Percentiles rank a stretch among this genome's conserved stretches.
Evolutionary conservation across 2,113 vertebrate species (phyloP).

Genomic region (Megaleporinus macrocephalus): DNA sequence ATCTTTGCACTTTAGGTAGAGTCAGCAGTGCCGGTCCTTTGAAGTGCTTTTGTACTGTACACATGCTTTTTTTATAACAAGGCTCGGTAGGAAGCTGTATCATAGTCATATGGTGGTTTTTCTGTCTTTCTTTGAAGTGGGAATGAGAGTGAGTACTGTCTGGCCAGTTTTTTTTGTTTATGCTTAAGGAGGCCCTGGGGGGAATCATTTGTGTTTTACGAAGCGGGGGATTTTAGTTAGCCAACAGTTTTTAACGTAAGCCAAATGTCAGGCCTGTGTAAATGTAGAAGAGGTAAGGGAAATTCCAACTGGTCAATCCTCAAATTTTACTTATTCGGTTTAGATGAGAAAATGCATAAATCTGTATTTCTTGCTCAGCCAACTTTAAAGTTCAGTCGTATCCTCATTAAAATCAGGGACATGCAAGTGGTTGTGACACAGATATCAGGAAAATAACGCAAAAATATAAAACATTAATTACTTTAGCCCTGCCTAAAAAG

Average conservation of each 20-base stretch:
- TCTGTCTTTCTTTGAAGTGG: constrained; percentile 63
- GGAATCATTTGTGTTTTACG: not conserved
- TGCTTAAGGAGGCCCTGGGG: not conserved
- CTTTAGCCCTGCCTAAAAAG: too few species aligned
- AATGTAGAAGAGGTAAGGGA: not conserved
- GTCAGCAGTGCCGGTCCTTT: constrained; percentile 59
- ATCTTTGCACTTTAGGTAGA: constrained; percentile 54
- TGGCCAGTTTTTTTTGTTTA: constrained; percentile 44
- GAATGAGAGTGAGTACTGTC: constrained; percentile 36
- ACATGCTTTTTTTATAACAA: constrained; percentile 61
- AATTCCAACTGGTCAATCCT: too few species aligned
- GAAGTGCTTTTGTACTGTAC: constrained; percentile 64
- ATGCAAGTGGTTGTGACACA: too few species aligned
- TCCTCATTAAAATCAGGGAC: too few species aligned
- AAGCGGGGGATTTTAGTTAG: not conserved
- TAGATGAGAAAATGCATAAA: too few species aligned
- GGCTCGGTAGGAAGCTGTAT: constrained; percentile 59
- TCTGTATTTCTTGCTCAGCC: too few species aligned
- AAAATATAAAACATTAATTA: too few species aligned
- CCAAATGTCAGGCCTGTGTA: not conserved
- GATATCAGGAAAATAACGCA: too few species aligned
- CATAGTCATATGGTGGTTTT: constrained; percentile 39
- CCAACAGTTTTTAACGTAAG: not conserved
- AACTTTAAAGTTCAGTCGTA: too few species aligned
- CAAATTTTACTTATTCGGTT: too few species aligned